These are phyloP conservation scores for Harpalus rubripes DNA, from an alignment of 2,888 invertebrate species.

Conservation along the genomic window DNA sequence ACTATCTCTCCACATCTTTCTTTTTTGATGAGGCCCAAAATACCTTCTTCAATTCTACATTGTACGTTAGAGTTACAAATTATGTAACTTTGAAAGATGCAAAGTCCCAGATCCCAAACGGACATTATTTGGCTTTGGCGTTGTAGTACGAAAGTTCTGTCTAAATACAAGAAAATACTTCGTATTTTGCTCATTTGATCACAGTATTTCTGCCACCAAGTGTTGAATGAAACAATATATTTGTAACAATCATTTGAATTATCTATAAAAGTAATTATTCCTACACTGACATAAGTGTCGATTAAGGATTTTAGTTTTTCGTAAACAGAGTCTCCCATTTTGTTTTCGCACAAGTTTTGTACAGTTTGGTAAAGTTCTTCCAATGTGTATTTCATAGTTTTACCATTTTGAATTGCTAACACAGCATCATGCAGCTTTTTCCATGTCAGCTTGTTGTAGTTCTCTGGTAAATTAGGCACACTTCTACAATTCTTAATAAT, in stretches of 20 bases:
- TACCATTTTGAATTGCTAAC: constrained; percentile 93
- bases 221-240: constrained; percentile 92
- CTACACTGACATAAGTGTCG: constrained; percentile 91
- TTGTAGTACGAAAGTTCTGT: constrained; percentile 95
- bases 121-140: constrained; percentile 88
- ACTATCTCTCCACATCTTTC: constrained; percentile 94
- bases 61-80: constrained; percentile 91
- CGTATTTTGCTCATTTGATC: constrained; percentile 98
- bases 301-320: constrained; percentile 89
- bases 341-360: constrained; percentile 96
- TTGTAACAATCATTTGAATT: constrained; percentile 85
- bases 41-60: constrained; percentile 91
- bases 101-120: constrained; percentile 97
- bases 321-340: constrained; percentile 93
- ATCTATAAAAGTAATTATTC: constrained; percentile 90
- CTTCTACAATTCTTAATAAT: constrained; percentile 77
- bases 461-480: constrained; percentile 90
- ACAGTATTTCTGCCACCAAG: constrained; percentile 96
- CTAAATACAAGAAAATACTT: constrained; percentile 97
- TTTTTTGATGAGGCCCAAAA: constrained; percentile 92
- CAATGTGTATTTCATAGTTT: constrained; percentile 89
- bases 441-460: constrained; percentile 94
- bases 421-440: constrained; percentile 93
- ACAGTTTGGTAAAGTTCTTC: constrained; percentile 97
- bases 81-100: constrained; percentile 94